phyloP scores from a whole-genome alignment of 2,113 vertebrate species.

The Origma solitaria region DNA sequence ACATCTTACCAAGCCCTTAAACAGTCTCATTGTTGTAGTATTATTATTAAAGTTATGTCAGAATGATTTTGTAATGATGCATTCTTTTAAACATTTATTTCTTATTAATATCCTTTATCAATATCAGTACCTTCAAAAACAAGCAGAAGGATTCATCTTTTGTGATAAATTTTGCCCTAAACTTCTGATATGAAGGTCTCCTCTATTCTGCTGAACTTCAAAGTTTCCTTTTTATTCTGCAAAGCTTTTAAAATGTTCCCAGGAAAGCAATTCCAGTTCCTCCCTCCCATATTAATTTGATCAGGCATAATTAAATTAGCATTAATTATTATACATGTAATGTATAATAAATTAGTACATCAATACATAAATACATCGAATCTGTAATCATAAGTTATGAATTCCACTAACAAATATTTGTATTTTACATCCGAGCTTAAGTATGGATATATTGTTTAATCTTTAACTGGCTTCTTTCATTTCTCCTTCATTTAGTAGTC shows the following conservation, averaged over 20 bases:
- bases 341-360: neutral
- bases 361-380: neutral
- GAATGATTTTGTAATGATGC: neutral
- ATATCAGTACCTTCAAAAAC: neutral
- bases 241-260: neutral
- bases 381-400: neutral
- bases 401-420: neutral
- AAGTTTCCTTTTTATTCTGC: neutral
- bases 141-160: neutral
- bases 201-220: neutral
- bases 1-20: neutral
- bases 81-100: neutral
- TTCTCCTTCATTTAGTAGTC: neutral
- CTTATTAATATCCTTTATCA: neutral
- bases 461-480: neutral
- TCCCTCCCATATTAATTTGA: neutral
- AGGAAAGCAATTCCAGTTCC: neutral
- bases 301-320: neutral
- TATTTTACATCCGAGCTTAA: neutral
- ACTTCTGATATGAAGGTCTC: neutral
- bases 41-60: neutral
- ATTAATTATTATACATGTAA: neutral
- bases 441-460: neutral
- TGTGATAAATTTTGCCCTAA: neutral
- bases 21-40: neutral